Base-by-base conservation (phyloP, 2,888 invertebrate genomes). In the Scaptomyza cyrtandrae region DNA sequence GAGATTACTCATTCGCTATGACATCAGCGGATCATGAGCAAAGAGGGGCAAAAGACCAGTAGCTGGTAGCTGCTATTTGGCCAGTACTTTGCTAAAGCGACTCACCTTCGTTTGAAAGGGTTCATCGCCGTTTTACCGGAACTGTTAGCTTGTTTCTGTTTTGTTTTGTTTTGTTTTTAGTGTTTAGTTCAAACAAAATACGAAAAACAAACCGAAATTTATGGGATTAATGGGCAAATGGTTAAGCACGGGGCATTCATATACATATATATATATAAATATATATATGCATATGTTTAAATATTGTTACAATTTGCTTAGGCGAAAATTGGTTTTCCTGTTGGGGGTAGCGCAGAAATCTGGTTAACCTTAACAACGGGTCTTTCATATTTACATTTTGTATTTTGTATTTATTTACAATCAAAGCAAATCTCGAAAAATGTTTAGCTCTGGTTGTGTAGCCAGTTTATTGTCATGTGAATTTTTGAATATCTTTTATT, bases 351-450 rank as follows among this genome's bases (percentile, higher is more conserved):
- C 65, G 61, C 78, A 67, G 55, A 65, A 67, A 71, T 82, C 73
- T 82, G 86, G 82, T 82, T 82, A 82, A 75, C 82, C 82, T 88
- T 88, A 85, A 56, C 63, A 52, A 33, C 53, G 19, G 50, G 14
- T 50, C 52, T 59, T 58, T 59, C 49, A 67, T 69, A 87, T 87
- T 78, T 78, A 77, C 81, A 82, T 85, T 69, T 41, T 44, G 19
- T 19, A 19, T 19, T 19, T 43, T 46, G 54, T 76, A 52, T 78
- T 57, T 78, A 81, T 41, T 41, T 39, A 39, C 78, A 76, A 50
- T 60, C 62, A 29, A 63, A 45, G 49, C 58, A 50, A 54, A 75
- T 50, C 27, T 64, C 59, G 54, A 57, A 56, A 75, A 70, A 33
- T 33, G 6, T 63, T 41, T 14, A 58, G 37, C 27, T 33, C 39